A percentile compares a stretch with the other conserved stretches of the same genome.
These are phyloP conservation scores for Zaprionus lachaisei DNA, from an alignment of 1,140 invertebrate species.

Conservation along the genomic window DNA sequence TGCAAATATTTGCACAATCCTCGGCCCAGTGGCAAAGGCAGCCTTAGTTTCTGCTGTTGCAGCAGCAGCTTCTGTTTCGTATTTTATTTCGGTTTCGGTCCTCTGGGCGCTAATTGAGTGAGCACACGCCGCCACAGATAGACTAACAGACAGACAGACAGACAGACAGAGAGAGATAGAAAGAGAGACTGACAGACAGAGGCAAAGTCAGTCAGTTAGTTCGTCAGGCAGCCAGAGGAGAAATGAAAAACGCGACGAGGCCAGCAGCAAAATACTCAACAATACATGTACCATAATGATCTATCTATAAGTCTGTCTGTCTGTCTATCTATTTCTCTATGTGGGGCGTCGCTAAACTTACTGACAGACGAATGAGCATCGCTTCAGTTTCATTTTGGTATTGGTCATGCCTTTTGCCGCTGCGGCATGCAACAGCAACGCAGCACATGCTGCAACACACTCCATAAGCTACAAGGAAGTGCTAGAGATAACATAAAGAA, in stretches of 20 bases:
- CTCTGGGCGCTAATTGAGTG: constrained; percentile 80
- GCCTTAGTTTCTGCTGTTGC: constrained; percentile 23
- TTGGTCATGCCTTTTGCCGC: constrained; percentile 60
- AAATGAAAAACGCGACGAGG: constrained; percentile 80
- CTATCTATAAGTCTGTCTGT: constrained; percentile 18
- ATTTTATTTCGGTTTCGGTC: constrained; percentile 69
- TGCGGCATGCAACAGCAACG: constrained; percentile 57
- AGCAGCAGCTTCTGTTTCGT: constrained; percentile 43
- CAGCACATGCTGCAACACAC: constrained; percentile 55
- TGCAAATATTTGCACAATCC: constrained; percentile 78
- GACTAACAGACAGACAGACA: constrained; percentile 28
- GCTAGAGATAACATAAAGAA: constrained; percentile 45
- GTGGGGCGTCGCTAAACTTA: constrained; percentile 47
- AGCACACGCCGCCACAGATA: constrained; percentile 64
- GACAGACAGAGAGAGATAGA: background rate
- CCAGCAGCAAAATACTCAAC: constrained; percentile 58
- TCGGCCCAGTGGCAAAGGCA: constrained; percentile 50
- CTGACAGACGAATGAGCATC: constrained; percentile 28
- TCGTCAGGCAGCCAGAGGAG: constrained; percentile 60
- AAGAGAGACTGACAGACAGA: constrained; percentile 30
- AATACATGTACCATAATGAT: constrained; percentile 50
- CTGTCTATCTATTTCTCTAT: constrained; percentile 25
- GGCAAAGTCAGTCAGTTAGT: constrained; percentile 20
- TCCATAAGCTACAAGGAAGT: constrained; percentile 75
- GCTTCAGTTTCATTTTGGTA: constrained; percentile 26